These are phyloP conservation scores for Mola mola DNA, from an alignment of 2,113 vertebrate species.

Conservation along the genomic window DNA sequence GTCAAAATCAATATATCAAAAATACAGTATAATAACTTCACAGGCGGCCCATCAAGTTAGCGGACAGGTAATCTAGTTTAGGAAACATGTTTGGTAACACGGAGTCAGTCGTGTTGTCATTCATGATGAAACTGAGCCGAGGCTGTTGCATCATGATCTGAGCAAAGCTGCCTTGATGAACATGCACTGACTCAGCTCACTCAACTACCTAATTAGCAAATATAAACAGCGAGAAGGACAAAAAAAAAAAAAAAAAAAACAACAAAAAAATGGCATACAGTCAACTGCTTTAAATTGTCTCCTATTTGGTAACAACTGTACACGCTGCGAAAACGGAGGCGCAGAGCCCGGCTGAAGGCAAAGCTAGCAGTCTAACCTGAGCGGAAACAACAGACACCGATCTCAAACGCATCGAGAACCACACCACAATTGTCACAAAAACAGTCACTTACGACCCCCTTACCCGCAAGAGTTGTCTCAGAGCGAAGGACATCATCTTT, in stretches of 20 bases:
- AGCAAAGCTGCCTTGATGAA: constrained; percentile 25
- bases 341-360: not conserved
- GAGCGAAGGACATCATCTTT: constrained; percentile 76
- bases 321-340: not conserved
- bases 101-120: no score
- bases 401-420: not conserved
- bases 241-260: no score
- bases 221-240: not conserved
- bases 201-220: no score
- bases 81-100: no score
- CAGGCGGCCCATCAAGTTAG: no score
- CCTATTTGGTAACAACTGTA: not conserved
- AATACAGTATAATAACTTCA: no score
- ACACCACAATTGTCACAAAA: not conserved
- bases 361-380: not conserved
- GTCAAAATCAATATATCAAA: no score
- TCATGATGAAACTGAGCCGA: constrained; percentile 74
- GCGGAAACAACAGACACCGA: not conserved
- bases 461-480: constrained; percentile 77
- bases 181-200: constrained; percentile 6
- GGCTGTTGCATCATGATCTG: constrained; percentile 76
- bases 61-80: no score
- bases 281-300: no score
- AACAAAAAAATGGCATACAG: no score
- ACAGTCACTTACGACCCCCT: not conserved